Conservation (phyloP, 1,140 invertebrate genomes). For the Phortica variegata region DNA sequence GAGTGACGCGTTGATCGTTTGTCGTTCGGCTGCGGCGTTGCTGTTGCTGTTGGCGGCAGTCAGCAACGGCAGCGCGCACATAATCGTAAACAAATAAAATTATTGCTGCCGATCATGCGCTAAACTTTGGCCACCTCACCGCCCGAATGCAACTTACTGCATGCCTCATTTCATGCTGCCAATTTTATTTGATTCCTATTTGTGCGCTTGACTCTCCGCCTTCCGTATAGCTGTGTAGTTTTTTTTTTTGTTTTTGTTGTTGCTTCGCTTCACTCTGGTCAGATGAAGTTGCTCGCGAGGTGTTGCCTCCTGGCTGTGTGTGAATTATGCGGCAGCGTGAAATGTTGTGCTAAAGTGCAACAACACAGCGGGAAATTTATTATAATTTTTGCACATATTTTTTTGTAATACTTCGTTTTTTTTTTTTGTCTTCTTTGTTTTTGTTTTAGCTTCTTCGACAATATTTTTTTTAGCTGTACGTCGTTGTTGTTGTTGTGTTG, state of each 20-base stretch:
- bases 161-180: too few relatives aligned
- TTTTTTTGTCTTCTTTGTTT: too few relatives aligned
- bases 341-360: too few relatives aligned
- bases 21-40: conserved; percentile 6
- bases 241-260: too few relatives aligned
- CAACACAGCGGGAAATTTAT: too few relatives aligned
- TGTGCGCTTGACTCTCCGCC: conserved; percentile 12
- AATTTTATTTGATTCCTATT: too few relatives aligned
- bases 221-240: conserved; percentile 33
- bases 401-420: too few relatives aligned
- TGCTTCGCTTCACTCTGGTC: conserved; percentile 20
- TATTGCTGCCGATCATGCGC: conserved; percentile 54
- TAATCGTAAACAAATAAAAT: conserved; percentile 55
- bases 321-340: conserved; percentile 35
- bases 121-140: conserved; percentile 45
- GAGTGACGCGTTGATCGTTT: conserved; percentile 38
- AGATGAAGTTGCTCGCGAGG: too few relatives aligned
- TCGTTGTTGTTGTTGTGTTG: too few relatives aligned
- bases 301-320: conserved; percentile 51
- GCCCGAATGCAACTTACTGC: conserved; percentile 19
- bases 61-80: conserved; percentile 50
- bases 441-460: too few relatives aligned
- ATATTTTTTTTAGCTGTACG: too few relatives aligned
- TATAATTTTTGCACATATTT: too few relatives aligned
- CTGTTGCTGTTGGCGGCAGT: conserved; percentile 1